phyloP scores from a whole-genome alignment of 2,113 vertebrate species.

The Orthonyx spaldingii region DNA sequence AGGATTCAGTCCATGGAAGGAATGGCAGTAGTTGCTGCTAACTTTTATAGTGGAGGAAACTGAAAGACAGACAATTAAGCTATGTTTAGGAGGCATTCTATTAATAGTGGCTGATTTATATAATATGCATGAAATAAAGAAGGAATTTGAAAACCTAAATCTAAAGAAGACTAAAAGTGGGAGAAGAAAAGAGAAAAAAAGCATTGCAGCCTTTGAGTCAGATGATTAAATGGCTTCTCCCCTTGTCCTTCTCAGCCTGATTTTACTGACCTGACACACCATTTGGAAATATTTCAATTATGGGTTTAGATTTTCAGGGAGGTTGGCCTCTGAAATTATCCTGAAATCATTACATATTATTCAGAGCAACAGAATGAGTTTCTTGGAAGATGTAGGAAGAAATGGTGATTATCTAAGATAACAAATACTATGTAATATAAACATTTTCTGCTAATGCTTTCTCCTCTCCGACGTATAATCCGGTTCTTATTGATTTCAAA shows the following conservation, averaged over 20 bases:
- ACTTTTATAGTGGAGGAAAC: not conserved
- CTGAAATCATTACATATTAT: not conserved
- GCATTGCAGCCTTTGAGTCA: not conserved
- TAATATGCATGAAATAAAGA: not conserved
- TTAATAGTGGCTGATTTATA: not conserved
- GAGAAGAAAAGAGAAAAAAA: not conserved
- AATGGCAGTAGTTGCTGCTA: not conserved
- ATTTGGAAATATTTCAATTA: not conserved
- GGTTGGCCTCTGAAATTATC: not conserved
- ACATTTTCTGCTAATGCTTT: constrained; percentile 4
- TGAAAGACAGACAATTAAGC: not conserved
- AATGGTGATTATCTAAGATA: not conserved
- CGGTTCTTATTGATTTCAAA: constrained; percentile 34
- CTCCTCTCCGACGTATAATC: not conserved
- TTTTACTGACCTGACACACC: not conserved
- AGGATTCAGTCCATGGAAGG: not conserved
- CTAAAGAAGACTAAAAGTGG: not conserved
- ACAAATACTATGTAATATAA: constrained; percentile 4
- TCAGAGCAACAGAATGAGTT: not conserved
- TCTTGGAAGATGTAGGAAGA: not conserved
- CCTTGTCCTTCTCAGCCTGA: not conserved
- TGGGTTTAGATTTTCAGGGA: not conserved
- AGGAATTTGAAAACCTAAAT: not conserved
- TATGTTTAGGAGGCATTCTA: not conserved
- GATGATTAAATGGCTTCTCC: not conserved